Conservation (phyloP, 2,113 vertebrate genomes). For the Psilopogon haemacephalus region DNA sequence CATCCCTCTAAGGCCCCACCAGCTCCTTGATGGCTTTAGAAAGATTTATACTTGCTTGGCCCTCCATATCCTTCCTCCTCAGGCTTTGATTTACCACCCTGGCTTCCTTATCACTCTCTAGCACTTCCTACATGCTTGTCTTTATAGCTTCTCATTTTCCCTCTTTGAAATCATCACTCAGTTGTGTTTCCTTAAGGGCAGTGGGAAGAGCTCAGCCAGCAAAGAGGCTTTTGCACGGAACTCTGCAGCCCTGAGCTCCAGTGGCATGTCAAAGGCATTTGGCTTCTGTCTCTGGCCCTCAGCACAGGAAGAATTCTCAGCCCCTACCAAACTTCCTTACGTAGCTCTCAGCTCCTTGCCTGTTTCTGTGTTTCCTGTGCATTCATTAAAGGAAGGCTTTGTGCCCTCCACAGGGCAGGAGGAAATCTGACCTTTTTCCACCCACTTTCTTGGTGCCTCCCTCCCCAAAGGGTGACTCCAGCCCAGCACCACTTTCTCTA, state of each 20-base stretch:
- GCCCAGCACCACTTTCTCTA: background rate
- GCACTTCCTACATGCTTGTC: constrained; percentile 39
- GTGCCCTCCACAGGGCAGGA: background rate
- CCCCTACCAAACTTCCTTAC: background rate
- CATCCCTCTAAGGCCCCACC: constrained; percentile 2
- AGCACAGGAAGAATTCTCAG: constrained; percentile 40
- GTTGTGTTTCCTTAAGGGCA: constrained; percentile 21
- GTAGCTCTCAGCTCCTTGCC: background rate
- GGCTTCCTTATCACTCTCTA: constrained; percentile 35
- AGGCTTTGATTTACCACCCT: constrained; percentile 53
- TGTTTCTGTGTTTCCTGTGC: constrained; percentile 34
- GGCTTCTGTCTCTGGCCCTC: background rate
- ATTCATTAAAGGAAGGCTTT: constrained; percentile 6
- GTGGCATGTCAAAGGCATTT: background rate
- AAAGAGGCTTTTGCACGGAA: background rate
- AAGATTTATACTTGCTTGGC: constrained; percentile 44
- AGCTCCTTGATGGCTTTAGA: background rate
- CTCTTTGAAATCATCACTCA: background rate
- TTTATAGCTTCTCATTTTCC: background rate
- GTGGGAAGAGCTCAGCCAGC: background rate
- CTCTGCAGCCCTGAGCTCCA: background rate
- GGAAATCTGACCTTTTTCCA: background rate
- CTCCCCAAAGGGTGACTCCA: background rate
- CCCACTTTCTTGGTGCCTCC: background rate
- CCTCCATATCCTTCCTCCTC: constrained; percentile 46